A percentile compares a stretch with the other conserved stretches of the same genome.
These are phyloP conservation scores for Eptesicus fuscus DNA, from an alignment of 2,113 vertebrate species.

Conservation along the genomic window DNA sequence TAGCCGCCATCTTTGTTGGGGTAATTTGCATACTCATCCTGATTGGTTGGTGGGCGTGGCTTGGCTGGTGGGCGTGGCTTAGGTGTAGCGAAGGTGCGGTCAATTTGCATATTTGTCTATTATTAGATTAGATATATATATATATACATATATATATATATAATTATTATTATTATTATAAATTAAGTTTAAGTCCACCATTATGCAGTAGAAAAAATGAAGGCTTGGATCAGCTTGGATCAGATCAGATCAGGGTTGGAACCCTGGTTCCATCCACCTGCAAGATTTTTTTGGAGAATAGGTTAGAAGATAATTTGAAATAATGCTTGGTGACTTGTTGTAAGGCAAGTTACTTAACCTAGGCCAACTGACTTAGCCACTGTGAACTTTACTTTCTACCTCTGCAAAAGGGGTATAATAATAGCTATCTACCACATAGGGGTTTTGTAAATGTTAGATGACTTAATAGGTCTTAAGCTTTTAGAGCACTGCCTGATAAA, in stretches of 20 bases:
- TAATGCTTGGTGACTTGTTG: neutral
- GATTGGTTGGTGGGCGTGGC: too few species aligned
- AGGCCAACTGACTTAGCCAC: neutral
- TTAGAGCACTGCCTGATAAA: neutral
- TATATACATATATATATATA: too few species aligned
- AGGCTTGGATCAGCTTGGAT: neutral
- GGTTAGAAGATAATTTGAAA: neutral
- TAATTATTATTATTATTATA: neutral
- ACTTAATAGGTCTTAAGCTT: neutral
- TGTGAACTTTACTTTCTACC: neutral
- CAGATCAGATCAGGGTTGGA: neutral
- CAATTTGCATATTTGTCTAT: too few species aligned
- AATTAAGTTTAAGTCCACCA: neutral
- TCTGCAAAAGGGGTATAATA: neutral
- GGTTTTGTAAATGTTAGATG: neutral
- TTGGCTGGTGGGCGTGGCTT: too few species aligned
- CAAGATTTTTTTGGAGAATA: neutral
- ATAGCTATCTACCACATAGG: neutral
- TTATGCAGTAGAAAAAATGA: neutral
- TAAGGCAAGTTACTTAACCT: neutral
- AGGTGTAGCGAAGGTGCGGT: too few species aligned
- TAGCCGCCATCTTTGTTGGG: too few species aligned
- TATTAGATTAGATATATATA: too few species aligned
- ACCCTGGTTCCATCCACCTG: neutral
- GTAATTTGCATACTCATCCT: too few species aligned